A percentile compares a stretch with the other conserved stretches of the same genome.
These are phyloP conservation scores for Diarsia dahlii DNA, from an alignment of 2,888 invertebrate species.

Conservation along the genomic window DNA sequence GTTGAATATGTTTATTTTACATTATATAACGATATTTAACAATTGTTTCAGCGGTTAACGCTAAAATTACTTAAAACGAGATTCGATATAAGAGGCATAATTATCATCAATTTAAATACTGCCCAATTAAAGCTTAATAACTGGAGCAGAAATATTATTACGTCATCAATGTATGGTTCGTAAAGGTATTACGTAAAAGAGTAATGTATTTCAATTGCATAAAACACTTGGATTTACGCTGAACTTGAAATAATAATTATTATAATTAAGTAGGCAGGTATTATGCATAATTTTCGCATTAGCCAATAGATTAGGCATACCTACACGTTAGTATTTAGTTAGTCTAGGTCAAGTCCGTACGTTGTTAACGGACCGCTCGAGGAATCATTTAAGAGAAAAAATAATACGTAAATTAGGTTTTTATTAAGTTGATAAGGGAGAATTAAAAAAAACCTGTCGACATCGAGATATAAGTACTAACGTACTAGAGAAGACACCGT, in stretches of 20 bases:
- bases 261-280: no score
- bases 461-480: no score
- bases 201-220: not conserved
- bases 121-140: not conserved
- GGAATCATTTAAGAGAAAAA: not conserved
- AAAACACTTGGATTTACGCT: not conserved
- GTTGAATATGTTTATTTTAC: no score
- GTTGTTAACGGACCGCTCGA: not conserved
- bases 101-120: not conserved
- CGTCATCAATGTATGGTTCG: not conserved
- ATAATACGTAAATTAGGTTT: not conserved
- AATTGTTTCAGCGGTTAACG: no score
- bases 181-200: not conserved
- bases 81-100: not conserved
- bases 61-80: no score
- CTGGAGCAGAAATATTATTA: not conserved
- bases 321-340: no score
- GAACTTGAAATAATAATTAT: not conserved
- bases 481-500: no score
- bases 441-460: not conserved
- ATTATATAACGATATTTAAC: no score
- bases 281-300: no score
- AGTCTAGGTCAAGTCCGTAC: no score
- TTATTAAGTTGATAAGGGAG: not conserved
- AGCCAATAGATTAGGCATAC: no score